Percentiles rank a stretch among this genome's conserved stretches.
These are phyloP conservation scores for Intellagama lesueurii DNA, from an alignment of 2,797 vertebrate genomes.

Conservation along the genomic window DNA sequence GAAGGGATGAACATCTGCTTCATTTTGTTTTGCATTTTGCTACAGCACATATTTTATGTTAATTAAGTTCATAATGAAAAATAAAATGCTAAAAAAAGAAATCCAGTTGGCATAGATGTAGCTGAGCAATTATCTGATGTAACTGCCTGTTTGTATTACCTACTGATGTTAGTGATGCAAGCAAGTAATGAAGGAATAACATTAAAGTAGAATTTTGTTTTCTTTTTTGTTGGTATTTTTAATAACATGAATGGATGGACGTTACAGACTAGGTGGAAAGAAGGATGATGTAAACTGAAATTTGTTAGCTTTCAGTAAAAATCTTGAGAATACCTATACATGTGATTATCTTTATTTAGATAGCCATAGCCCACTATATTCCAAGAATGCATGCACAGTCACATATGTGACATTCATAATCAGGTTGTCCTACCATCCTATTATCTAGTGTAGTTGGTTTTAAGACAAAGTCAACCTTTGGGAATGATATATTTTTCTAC, in stretches of 20 bases:
- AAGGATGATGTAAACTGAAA: not conserved
- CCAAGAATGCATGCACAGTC: not conserved
- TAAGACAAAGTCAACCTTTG: no score
- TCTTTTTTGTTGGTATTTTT: not conserved
- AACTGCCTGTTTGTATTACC: slow-evolving; percentile 38
- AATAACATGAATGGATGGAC: not conserved
- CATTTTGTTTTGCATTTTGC: slow-evolving; percentile 39
- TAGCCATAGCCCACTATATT: not conserved
- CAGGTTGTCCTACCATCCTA: not conserved
- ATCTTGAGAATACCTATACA: not conserved
- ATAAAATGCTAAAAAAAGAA: slow-evolving; percentile 36
- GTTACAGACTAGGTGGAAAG: not conserved
- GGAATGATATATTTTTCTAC: no score
- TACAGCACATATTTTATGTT: slow-evolving; percentile 44
- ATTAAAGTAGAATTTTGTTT: not conserved
- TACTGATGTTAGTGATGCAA: slow-evolving; percentile 28
- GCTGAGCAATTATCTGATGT: slow-evolving; percentile 25
- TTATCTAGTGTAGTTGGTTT: not conserved
- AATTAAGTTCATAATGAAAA: slow-evolving; percentile 46
- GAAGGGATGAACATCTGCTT: slow-evolving; percentile 36
- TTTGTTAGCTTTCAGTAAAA: not conserved
- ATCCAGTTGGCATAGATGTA: slow-evolving; percentile 2
- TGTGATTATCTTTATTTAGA: not conserved
- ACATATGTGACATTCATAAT: not conserved
- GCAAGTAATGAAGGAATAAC: slow-evolving; percentile 25